Conservation (phyloP, 2,113 vertebrate genomes). For the Centropristis striata region DNA sequence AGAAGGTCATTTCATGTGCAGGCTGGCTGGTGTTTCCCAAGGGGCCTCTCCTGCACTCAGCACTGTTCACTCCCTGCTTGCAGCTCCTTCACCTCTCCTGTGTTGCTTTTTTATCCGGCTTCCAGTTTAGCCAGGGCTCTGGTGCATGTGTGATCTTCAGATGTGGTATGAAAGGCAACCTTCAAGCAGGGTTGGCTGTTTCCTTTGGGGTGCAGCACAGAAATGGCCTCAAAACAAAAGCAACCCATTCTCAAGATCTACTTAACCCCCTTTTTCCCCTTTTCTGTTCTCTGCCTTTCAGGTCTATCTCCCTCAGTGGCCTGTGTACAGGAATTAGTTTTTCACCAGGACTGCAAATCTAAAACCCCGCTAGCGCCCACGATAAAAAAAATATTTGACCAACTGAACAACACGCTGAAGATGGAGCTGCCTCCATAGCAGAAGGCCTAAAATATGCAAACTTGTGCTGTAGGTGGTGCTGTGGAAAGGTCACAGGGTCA, state of each 20-base stretch:
- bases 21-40: slow-evolving; percentile 42
- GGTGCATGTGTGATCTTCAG: slow-evolving; percentile 50
- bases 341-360: neutral
- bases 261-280: slow-evolving; percentile 3
- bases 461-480: neutral
- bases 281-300: neutral
- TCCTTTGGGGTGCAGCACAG: slow-evolving; percentile 1
- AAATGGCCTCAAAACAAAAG: slow-evolving; percentile 32
- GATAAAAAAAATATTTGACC: neutral
- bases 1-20: slow-evolving; percentile 64
- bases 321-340: neutral
- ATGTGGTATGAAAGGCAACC: slow-evolving; percentile 59
- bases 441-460: neutral
- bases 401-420: neutral
- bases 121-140: slow-evolving; percentile 6
- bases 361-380: neutral
- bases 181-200: slow-evolving; percentile 22
- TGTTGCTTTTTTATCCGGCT: slow-evolving; percentile 8
- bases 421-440: neutral
- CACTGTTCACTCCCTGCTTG: slow-evolving; percentile 14
- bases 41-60: slow-evolving; percentile 18
- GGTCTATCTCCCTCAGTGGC: neutral
- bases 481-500: neutral
- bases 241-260: neutral
- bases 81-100: slow-evolving; percentile 2